Evolutionary conservation across 35 echinoderm and acorn worm species (phyloP).

Genomic region (Amphiura filiformis): DNA sequence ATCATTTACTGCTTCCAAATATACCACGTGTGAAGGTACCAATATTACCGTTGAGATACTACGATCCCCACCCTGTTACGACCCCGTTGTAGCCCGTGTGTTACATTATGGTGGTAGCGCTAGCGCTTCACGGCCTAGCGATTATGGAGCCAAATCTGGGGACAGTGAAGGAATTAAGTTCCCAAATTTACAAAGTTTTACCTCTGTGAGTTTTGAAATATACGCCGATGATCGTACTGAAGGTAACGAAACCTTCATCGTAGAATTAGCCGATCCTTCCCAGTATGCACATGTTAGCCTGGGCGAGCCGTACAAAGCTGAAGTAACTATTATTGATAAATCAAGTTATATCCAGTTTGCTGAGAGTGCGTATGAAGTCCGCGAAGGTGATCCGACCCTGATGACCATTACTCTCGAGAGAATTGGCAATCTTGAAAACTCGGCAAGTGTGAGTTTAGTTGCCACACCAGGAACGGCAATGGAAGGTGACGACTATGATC

Average conservation of each 20-base stretch:
- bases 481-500: background rate
- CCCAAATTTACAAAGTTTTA: background rate
- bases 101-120: background rate
- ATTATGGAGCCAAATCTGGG: background rate
- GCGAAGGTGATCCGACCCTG: background rate
- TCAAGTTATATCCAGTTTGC: background rate
- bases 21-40: background rate
- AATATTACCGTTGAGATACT: background rate
- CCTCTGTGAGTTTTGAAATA: background rate
- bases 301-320: background rate
- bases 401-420: background rate
- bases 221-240: background rate
- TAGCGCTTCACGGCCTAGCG: background rate
- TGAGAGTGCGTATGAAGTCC: background rate
- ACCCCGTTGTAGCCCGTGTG: background rate
- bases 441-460: background rate
- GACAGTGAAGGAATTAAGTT: background rate
- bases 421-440: background rate
- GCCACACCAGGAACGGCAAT: background rate
- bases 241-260: background rate
- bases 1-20: background rate
- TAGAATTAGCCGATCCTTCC: background rate
- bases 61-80: background rate
- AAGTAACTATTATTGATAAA: background rate
- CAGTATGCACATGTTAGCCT: background rate